A percentile compares a stretch with the other conserved stretches of the same genome.
phyloP scores from a whole-genome alignment of 2,113 vertebrate genomes.

The Crotalus horridus region DNA sequence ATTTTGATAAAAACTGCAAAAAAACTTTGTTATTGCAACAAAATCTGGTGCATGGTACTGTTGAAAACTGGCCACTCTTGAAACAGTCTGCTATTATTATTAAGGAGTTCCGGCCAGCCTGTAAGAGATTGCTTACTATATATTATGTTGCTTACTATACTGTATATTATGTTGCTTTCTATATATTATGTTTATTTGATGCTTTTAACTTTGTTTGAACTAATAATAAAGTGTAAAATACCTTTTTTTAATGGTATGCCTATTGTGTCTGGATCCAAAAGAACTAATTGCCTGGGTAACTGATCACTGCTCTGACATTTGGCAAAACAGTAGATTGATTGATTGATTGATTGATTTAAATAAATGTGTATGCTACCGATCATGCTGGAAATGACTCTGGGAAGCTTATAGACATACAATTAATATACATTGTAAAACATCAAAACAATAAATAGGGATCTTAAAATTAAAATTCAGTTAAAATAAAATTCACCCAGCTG shows the following conservation, averaged over 20 bases:
- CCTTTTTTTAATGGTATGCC: not conserved
- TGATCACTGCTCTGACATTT: too few relatives aligned
- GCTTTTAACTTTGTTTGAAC: not conserved
- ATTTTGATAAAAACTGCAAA: not conserved
- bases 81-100: not conserved
- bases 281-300: not conserved
- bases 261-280: not conserved
- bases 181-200: not conserved
- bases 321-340: too few relatives aligned
- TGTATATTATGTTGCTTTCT: too few relatives aligned
- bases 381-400: not conserved
- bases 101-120: not conserved
- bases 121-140: not conserved
- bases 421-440: not conserved
- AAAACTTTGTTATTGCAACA: not conserved
- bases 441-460: not conserved
- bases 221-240: not conserved
- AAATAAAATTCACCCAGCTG: not conserved
- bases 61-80: not conserved
- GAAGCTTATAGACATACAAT: not conserved
- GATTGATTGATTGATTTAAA: too few relatives aligned
- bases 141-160: too few relatives aligned
- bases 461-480: not conserved
- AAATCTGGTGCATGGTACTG: not conserved
- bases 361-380: not conserved